Base-by-base conservation (phyloP, 2,888 invertebrate species). In the Ectobius pallidus region DNA sequence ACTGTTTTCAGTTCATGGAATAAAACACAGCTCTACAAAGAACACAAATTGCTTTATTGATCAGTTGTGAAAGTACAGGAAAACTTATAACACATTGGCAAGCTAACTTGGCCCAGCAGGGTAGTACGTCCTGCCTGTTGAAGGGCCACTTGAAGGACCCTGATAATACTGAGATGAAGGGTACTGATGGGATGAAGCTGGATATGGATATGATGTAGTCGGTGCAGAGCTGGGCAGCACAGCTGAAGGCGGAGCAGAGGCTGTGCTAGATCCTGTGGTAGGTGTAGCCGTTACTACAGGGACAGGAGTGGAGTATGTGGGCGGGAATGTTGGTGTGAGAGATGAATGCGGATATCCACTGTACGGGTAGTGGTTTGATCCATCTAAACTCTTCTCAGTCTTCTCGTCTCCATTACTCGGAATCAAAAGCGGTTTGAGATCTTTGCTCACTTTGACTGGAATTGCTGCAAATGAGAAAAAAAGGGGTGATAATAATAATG, bases 391-490 rank as follows among this genome's bases (percentile, higher is more conserved):
- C 14, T 9, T 18, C 7, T 27, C 68, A 9, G 52, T 67, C 9
- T 22, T n/a, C 2, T 30, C 55, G 9, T 71, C 73, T 20, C 69
- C 55, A 39, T 49, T 68, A 42, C 61, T 58, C 3, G 72, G 30
- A 22, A 68, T 30, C 22, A 39, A 3, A 39, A 58, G 73, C n/a
- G 55, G 25, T 32, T 67, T 63, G 27, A 42, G 30, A 46, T 69
- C 68, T 58, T 74, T 74, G 67, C 67, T 74, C 65, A 72, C 74
- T 49, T 74, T 74, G 49, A 72, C 74, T 18, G 74, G 74, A 72
- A 74, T 74, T 6, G 70, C 74, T 74, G 70, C 14, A 74, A 63
- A 62, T 52, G 6, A 11, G 34, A 34, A 34, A 34, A 11, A 34
- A 34, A 34, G 11, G n/a, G n/a, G n/a, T n/a, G n/a, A n/a, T n/a